Evolutionary conservation across 1,140 invertebrate genomes (phyloP), one percentile per base, ranked within the genome.

Genomic region (Chironomus tepperi): DNA sequence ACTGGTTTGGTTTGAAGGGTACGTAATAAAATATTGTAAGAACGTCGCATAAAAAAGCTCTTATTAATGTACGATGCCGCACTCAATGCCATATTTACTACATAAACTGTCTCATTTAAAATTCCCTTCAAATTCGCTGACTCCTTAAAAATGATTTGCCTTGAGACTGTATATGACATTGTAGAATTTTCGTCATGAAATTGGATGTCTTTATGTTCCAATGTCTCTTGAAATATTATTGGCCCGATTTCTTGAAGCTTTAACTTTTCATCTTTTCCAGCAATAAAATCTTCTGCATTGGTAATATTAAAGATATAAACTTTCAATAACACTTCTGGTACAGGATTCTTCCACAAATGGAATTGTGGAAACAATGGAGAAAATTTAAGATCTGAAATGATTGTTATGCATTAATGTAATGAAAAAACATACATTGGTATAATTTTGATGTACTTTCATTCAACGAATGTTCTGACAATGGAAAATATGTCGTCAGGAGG

Each of bases 291-390:
- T 0, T 85, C 82, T 2, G 83, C 81, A 81, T 91, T 91, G 21
- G 84, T 87, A 0, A 90, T 82, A 78, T 90, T 87, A 79, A 90
- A 91, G 15, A 90, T 76, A 76, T 88, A 89, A 43, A 90, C 84
- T 78, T 87, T 86, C 77, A 87, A 85, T 10, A 78, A 79, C 3
- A 87, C 74, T 0, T 85, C 84, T 42, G 85, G 78, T 0, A 85
- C 84, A 19, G 82, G 74, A 18, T 82, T 83, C 70, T 80, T 77
- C 84, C 84, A 85, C 77, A 83, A 81, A 19, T 83, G 80, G 73
- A 80, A 85, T 8, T 24, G 9, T 74, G 73, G 73, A 9, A 43
- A 43, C 19, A 24, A 12, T 5, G 73, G 42, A 16, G n/a, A 12
- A 1, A 42, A 12, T 2, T n/a, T 43, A n/a, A 74, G 47, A 57